Base-by-base conservation (phyloP, 2,797 vertebrate species). In the Pteronotus mesoamericanus region DNA sequence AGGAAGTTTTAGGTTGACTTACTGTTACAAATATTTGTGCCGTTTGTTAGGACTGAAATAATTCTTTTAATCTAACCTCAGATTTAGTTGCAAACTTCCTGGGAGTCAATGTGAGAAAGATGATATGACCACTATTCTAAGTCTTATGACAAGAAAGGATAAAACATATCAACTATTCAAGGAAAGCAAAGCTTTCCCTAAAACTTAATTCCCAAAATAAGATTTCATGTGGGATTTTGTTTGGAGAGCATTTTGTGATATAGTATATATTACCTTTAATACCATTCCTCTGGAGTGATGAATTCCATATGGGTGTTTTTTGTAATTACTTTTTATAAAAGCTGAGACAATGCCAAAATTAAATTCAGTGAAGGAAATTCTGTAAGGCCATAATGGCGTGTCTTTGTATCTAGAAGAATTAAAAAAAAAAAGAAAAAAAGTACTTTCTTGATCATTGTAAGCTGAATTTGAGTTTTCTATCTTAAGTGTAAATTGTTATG, bases 1-100 rank as follows among this genome's bases (percentile, higher is more conserved):
- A 94, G 94, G 48, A 86, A 92, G 24, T 55, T 95, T 84, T 78
- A 84, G 42, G 94, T 92, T 95, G 71, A 87, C 32, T 61, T 37
- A 71, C 51, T n/a, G 14, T 79, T 87, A 90, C 29, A 10, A 75
- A 59, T 84, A 77, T 61, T 53, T 88, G 57, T 64, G 46, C 44
- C 22, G 18, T 79, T 48, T 68, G 5, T 75, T 82, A 69, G 24
- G 16, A 57, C 21, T 82, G 16, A 91, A 86, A 77, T 86, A 32
- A 69, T 77, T 88, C 32, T 39, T 82, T 66, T 72, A 42, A 42
- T 66, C 1, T 82, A 55, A 85, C 22, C 37, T 89, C 46, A 92
- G 32, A 92, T 57, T 94, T 55, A 72, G 15, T 42, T 29, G 32
- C 24, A 46, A 71, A 59, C 2, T 84, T 79, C 53, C 59, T 39